Evolutionary conservation across 2,797 vertebrate species (phyloP).

Genomic region (Sebastes elongatus): DNA sequence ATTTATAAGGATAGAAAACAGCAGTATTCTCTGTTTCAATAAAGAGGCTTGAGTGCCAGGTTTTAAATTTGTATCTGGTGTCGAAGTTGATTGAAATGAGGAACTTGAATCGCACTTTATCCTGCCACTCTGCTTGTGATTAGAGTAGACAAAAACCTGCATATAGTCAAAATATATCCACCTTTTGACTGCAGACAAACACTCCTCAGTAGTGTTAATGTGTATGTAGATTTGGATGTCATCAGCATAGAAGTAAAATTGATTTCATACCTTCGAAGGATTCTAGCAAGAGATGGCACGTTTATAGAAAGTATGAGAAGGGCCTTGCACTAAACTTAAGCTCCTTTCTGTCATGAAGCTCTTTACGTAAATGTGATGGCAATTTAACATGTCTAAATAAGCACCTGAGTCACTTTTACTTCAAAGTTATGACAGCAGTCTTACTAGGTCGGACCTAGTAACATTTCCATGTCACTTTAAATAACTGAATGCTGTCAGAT

Average conservation of each 20-base stretch:
- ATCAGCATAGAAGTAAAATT: constrained; percentile 11
- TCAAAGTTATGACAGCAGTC: neutral
- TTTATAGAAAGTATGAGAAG: neutral
- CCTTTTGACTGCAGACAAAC: neutral
- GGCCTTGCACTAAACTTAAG: neutral
- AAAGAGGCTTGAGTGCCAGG: neutral
- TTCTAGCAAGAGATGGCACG: neutral
- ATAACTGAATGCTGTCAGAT: neutral
- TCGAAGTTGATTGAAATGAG: neutral
- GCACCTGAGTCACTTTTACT: neutral
- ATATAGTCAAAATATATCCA: neutral
- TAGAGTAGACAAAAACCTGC: neutral
- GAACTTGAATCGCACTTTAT: neutral
- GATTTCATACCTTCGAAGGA: neutral
- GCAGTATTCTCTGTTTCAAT: neutral
- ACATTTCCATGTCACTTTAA: neutral
- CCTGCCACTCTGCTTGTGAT: neutral
- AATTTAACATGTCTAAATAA: neutral
- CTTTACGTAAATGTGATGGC: neutral
- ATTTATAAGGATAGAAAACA: neutral
- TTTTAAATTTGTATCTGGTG: neutral
- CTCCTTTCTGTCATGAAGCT: neutral
- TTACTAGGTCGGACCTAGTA: neutral
- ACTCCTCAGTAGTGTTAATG: neutral
- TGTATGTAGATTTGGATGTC: neutral